Base-by-base conservation (phyloP, 2,113 vertebrate genomes). In the Heterochromis multidens region DNA sequence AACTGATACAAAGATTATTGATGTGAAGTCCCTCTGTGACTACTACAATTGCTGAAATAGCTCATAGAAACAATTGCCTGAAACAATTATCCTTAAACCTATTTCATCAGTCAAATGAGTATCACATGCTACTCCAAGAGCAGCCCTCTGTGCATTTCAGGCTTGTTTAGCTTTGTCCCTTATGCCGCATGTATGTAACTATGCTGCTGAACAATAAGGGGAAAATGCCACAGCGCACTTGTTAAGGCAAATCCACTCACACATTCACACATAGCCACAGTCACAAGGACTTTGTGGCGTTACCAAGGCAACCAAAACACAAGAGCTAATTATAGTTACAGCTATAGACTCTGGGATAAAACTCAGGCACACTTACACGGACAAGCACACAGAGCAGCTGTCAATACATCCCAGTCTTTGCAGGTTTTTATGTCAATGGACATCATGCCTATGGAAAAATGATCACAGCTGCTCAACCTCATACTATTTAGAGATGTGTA, bases 281-380 rank as follows among this genome's bases (percentile, higher is more conserved):
- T 61, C 85, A 49, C 83, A 90, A 65, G 54, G 83, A 91, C 81
- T 89, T 84, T 83, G 86, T 85, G 63, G 77, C 6, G 91, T 89
- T 93, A 91, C 92, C 92, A 90, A 89, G 90, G 93, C 92, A 95
- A 95, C 93, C 83, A 81, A 92, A 92, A 90, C 83, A 92, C 82
- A 90, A 81, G 82, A 77, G 89, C 92, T 94, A 95, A 94, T 94
- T 94, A 95, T 93, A 94, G 93, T 85, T 62, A 67, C 87, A 85
- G 82, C 81, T 91, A 82, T 83, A 88, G 89, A 93, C 76, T 89
- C 77, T 27, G 78, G 70, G 80, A 86, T 81, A 80, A 82, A 90
- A 92, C 80, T 83, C 82, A 37, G 31, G 59, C 86, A 84, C 65
- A 84, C 61, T 83, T 82, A 74, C 60, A 84, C 29, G n/a, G 77